Evolutionary conservation across 2,113 vertebrate genomes (phyloP).

Genomic region (Struthidea cinerea): DNA sequence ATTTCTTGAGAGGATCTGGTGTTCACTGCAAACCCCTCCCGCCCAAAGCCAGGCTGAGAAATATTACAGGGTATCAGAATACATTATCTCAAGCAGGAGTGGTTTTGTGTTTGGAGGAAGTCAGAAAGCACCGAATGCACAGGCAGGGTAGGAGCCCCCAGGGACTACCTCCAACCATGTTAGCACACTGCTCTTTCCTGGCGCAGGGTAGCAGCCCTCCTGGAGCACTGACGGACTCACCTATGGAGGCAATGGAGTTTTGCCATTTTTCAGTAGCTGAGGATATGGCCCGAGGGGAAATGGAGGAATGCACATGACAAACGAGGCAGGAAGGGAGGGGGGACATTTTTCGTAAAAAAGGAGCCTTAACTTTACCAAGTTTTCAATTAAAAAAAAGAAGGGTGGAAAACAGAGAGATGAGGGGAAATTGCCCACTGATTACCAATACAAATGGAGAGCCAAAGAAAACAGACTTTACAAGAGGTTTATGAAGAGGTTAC

Average conservation of each 20-base stretch:
- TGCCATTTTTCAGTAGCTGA: background rate
- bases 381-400: background rate
- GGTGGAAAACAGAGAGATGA: background rate
- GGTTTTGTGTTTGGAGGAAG: background rate
- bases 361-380: background rate
- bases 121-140: background rate
- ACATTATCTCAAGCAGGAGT: background rate
- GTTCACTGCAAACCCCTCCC: background rate
- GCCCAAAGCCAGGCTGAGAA: background rate
- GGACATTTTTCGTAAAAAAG: background rate
- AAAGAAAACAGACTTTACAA: background rate
- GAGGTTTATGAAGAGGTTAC: background rate
- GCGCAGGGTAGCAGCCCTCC: background rate
- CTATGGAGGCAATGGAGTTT: background rate
- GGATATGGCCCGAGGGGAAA: background rate
- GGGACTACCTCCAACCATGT: background rate
- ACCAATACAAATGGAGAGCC: background rate
- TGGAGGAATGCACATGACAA: background rate
- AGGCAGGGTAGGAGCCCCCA: background rate
- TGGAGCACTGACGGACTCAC: background rate
- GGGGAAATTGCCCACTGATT: conserved; percentile 38
- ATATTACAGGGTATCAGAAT: background rate
- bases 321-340: background rate
- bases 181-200: background rate
- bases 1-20: background rate